Evolutionary conservation across 2,888 invertebrate genomes (phyloP).

Genomic region (Spisula solida): DNA sequence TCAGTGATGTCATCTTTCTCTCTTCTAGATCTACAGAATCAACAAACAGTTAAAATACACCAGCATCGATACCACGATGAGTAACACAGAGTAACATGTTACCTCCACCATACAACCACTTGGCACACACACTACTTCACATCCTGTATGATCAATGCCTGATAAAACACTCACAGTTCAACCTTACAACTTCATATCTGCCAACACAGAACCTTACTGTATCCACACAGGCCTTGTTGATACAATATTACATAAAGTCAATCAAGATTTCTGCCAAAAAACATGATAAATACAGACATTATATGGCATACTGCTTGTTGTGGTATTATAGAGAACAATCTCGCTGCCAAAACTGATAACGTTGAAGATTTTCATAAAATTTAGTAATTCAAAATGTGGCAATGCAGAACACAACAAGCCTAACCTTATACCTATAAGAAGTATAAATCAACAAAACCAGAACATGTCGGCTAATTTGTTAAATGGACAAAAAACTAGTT

Average conservation of each 20-base stretch:
- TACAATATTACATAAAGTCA: slow-evolving; percentile 26
- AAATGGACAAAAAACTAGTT: not conserved
- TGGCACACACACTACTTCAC: not conserved
- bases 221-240: too few species aligned
- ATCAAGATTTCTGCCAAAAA: slow-evolving; percentile 15
- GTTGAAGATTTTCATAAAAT: not conserved
- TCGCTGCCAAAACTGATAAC: slow-evolving; percentile 17
- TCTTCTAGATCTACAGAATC: not conserved
- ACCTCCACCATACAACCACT: not conserved
- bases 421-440: not conserved
- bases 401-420: not conserved
- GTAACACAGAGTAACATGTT: not conserved
- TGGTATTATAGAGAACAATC: not conserved
- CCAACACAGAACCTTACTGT: not conserved
- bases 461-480: slow-evolving; percentile 6
- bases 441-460: not conserved
- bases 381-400: not conserved
- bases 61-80: not conserved
- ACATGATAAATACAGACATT: slow-evolving; percentile 7
- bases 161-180: not conserved
- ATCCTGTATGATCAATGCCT: not conserved
- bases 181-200: not conserved
- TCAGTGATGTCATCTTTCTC: not conserved
- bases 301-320: not conserved
- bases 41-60: not conserved